Evolutionary conservation across 1,140 invertebrate species (phyloP).

Genomic region (Scaptomyza hsui): DNA sequence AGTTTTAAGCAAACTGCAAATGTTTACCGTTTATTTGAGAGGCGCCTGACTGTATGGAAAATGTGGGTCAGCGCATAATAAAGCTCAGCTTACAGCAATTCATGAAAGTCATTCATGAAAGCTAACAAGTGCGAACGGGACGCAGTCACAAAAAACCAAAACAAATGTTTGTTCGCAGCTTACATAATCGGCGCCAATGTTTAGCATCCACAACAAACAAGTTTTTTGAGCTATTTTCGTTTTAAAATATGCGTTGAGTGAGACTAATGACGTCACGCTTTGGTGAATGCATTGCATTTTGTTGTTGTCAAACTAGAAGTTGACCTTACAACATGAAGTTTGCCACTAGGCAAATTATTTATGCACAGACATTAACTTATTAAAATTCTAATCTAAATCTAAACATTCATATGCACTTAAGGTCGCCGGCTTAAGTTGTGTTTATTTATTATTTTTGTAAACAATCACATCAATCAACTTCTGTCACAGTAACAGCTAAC

Average conservation of each 20-base stretch:
- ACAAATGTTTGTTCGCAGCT: conserved; percentile 57
- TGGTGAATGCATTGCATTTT: conserved; percentile 57
- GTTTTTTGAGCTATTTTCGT: conserved; percentile 52
- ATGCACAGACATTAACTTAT: conserved; percentile 47
- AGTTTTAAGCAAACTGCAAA: conserved; percentile 20
- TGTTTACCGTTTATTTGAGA: conserved; percentile 23
- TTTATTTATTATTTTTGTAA: conserved; percentile 9
- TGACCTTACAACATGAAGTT: conserved; percentile 63
- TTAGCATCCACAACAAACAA: conserved; percentile 43
- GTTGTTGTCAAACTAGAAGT: conserved; percentile 49
- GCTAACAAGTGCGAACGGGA: conserved; percentile 17
- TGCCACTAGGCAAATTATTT: conserved; percentile 48
- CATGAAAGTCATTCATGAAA: conserved; percentile 77
- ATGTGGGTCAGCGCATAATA: conserved; percentile 68
- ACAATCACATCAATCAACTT: not conserved
- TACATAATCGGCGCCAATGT: conserved; percentile 59
- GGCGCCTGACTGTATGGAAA: conserved; percentile 16
- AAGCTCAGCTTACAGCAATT: conserved; percentile 64
- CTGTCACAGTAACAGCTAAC: conserved; percentile 3
- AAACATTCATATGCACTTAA: conserved; percentile 13
- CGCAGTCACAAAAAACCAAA: conserved; percentile 42
- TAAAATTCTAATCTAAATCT: conserved; percentile 16
- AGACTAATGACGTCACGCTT: conserved; percentile 68
- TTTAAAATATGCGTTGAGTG: conserved; percentile 4
- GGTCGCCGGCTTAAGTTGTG: conserved; percentile 12